Evolutionary conservation across 2,797 vertebrate species (phyloP).

Genomic region (Threskiornis aethiopicus): DNA sequence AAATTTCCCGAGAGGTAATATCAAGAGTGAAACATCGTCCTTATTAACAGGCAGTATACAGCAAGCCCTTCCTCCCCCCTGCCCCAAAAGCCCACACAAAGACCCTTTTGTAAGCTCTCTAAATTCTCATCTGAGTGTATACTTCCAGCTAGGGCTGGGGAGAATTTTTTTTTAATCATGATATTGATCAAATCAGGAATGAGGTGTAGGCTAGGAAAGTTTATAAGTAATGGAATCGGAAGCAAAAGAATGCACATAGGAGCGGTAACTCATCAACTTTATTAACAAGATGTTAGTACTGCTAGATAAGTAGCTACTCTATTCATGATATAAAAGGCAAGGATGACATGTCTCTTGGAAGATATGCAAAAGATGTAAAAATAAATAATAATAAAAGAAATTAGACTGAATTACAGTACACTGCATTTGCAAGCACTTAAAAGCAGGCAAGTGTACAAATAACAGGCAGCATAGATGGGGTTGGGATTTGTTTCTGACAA

Average conservation of each 20-base stretch:
- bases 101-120: conserved; percentile 7
- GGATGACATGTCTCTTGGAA: neutral
- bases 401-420: neutral
- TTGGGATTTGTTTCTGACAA: neutral
- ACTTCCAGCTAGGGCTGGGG: neutral
- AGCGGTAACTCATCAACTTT: neutral
- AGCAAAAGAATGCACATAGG: neutral
- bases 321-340: neutral
- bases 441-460: neutral
- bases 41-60: conserved; percentile 28
- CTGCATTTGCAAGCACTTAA: neutral
- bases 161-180: neutral
- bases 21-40: conserved; percentile 27
- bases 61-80: neutral
- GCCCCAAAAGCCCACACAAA: neutral
- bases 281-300: neutral
- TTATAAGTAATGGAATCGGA: neutral
- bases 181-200: neutral
- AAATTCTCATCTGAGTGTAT: neutral
- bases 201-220: neutral
- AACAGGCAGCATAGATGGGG: neutral
- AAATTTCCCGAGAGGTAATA: conserved; percentile 47
- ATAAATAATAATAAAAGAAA: neutral
- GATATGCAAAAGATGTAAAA: neutral
- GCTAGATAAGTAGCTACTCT: neutral